Evolutionary conservation across 2,113 vertebrate genomes (phyloP).

Genomic region (Plectropomus leopardus): DNA sequence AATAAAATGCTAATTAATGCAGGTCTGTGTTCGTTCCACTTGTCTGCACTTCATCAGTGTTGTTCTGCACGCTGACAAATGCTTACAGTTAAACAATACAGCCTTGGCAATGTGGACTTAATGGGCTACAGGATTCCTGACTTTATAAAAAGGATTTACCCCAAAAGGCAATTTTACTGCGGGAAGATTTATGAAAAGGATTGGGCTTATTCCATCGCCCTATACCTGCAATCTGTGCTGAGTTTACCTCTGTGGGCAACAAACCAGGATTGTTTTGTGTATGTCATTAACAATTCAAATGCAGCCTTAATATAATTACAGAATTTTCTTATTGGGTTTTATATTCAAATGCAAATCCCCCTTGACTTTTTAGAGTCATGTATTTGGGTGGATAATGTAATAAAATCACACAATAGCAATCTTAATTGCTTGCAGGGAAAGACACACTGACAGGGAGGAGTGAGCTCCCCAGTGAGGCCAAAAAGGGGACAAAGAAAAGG

Average conservation of each 20-base stretch:
- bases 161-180: constrained; percentile 33
- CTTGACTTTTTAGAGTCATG: constrained; percentile 51
- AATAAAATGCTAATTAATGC: constrained; percentile 31
- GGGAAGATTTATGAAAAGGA: constrained; percentile 40
- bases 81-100: constrained; percentile 33
- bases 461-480: neutral
- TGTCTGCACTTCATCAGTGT: constrained; percentile 25
- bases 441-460: neutral
- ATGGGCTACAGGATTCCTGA: constrained; percentile 31
- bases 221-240: constrained; percentile 27
- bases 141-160: constrained; percentile 45
- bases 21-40: constrained; percentile 7
- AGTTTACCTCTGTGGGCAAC: constrained; percentile 17
- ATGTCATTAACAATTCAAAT: constrained; percentile 38
- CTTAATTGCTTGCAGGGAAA: constrained; percentile 52
- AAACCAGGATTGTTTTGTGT: constrained; percentile 24
- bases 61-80: constrained; percentile 20
- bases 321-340: constrained; percentile 21
- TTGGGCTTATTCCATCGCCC: constrained; percentile 33
- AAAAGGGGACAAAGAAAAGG: neutral
- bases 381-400: constrained; percentile 56
- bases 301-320: constrained; percentile 44
- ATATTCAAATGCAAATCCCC: constrained; percentile 61
- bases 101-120: constrained; percentile 18
- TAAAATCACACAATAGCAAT: constrained; percentile 64